A percentile compares a stretch with the other conserved stretches of the same genome.
Conservation (phyloP, 2,797 vertebrate species). For the Sebastes hubbsi region DNA sequence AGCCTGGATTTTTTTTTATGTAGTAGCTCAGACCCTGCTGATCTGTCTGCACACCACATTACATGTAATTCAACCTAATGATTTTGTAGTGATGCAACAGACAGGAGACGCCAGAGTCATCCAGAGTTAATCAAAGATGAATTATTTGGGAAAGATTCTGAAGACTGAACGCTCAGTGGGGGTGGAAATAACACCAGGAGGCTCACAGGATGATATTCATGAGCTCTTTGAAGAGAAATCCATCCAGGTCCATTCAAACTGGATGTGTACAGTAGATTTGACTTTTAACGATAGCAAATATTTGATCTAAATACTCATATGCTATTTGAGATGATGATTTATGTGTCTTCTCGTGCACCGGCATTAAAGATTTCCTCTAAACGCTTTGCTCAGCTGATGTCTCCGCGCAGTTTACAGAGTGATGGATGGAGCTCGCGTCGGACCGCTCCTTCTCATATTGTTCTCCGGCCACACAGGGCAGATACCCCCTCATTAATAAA, state of each 20-base stretch:
- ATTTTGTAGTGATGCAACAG: background rate
- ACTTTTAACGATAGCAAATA: conserved; percentile 6
- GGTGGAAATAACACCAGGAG: background rate
- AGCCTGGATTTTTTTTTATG: background rate
- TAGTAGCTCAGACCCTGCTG: background rate
- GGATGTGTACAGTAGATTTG: background rate
- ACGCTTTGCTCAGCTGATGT: conserved; percentile 37
- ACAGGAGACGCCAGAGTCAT: background rate
- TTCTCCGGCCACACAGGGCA: conserved; percentile 64
- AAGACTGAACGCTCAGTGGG: background rate
- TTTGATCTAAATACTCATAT: conserved; percentile 6
- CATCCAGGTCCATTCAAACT: background rate
- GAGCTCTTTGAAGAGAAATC: conserved; percentile 2
- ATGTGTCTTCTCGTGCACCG: conserved; percentile 6
- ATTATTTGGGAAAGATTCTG: background rate
- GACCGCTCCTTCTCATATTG: conserved; percentile 64
- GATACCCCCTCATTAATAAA: conserved; percentile 75
- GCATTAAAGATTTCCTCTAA: conserved; percentile 31
- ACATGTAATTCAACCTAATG: background rate
- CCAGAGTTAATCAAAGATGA: background rate
- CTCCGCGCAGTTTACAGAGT: conserved; percentile 41
- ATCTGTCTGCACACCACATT: background rate
- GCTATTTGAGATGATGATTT: conserved; percentile 29
- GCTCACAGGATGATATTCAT: background rate
- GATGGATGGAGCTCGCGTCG: conserved; percentile 63